Conservation (phyloP, 2,797 vertebrate species). For the Glyptemys insculpta region DNA sequence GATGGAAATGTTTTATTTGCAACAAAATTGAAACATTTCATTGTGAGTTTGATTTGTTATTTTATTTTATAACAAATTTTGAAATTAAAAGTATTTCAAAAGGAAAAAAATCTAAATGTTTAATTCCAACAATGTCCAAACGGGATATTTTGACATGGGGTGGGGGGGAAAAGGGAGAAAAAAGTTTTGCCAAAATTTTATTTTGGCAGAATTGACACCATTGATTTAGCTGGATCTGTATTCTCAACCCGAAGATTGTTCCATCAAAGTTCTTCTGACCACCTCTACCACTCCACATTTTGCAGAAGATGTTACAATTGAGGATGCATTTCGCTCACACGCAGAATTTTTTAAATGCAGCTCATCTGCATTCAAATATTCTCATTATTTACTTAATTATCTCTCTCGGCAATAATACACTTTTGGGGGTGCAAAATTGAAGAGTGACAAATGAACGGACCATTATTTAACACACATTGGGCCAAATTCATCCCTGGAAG, state of each 20-base stretch:
- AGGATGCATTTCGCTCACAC: not conserved
- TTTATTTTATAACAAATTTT: too few relatives aligned
- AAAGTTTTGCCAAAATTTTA: too few relatives aligned
- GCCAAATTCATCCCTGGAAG: not conserved
- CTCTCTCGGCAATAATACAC: not conserved
- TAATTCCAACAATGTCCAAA: too few relatives aligned
- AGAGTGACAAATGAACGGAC: not conserved
- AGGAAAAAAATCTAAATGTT: too few relatives aligned
- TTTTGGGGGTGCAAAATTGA: not conserved
- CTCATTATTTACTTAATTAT: accelerated
- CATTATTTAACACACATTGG: accelerated
- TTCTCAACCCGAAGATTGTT: not conserved
- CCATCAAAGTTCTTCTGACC: not conserved
- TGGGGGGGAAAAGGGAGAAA: too few relatives aligned
- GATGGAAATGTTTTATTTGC: too few relatives aligned
- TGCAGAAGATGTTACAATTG: not conserved
- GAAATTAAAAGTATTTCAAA: too few relatives aligned
- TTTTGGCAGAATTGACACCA: not conserved
- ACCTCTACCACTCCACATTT: too few relatives aligned
- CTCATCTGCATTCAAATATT: not conserved
- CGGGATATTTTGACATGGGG: too few relatives aligned
- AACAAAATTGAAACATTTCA: too few relatives aligned
- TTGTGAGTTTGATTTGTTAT: too few relatives aligned
- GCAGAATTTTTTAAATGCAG: not conserved
- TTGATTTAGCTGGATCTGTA: not conserved